phyloP scores from a whole-genome alignment of 2,113 vertebrate species.

The Perognathus longimembris region DNA sequence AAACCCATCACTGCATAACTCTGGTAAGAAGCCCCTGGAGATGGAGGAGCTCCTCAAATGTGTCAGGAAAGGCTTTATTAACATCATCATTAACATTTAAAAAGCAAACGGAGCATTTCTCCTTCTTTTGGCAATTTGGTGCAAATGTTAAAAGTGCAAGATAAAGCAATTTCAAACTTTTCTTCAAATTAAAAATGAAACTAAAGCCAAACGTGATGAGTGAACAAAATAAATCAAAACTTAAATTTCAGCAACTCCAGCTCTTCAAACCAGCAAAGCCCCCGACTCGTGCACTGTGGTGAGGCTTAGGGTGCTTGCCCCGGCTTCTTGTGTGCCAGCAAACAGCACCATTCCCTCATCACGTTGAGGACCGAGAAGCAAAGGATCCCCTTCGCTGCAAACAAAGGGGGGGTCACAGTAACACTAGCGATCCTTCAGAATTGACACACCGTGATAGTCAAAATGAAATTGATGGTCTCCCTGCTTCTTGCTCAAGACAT shows the following conservation, averaged over 20 bases:
- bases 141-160: conserved; percentile 88
- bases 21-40: conserved; percentile 87
- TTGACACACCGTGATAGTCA: conserved; percentile 86
- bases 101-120: conserved; percentile 84
- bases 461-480: conserved; percentile 85
- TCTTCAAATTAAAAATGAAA: conserved; percentile 88
- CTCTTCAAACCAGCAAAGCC: conserved; percentile 89
- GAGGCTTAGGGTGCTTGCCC: conserved; percentile 85
- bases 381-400: conserved; percentile 86
- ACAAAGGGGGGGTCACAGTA: conserved; percentile 83
- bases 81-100: conserved; percentile 86
- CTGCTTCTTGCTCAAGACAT: conserved; percentile 88
- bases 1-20: conserved; percentile 87
- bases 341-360: conserved; percentile 88
- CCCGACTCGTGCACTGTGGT: conserved; percentile 84
- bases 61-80: conserved; percentile 89
- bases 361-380: conserved; percentile 87
- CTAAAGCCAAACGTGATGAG: conserved; percentile 88
- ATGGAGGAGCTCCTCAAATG: conserved; percentile 86
- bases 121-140: conserved; percentile 88
- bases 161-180: conserved; percentile 87
- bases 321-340: conserved; percentile 88
- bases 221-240: conserved; percentile 90
- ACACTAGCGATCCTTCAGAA: conserved; percentile 86
- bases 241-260: conserved; percentile 90